These are phyloP conservation scores for Ivindomyrus marchei DNA, from an alignment of 2,113 vertebrate genomes.

Conservation along the genomic window DNA sequence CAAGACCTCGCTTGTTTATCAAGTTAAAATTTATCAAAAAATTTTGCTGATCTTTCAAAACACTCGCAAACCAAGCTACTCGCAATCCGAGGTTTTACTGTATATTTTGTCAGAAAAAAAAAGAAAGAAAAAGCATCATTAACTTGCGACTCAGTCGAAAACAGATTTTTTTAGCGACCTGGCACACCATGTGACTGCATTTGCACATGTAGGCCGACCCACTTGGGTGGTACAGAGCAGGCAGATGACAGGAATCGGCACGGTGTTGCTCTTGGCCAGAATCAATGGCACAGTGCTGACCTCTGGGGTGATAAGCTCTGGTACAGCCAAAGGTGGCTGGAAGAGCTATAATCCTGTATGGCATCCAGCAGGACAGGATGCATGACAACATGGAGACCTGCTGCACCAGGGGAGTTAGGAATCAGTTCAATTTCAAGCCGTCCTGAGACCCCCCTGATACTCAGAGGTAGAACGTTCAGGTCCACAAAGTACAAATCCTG, in stretches of 20 bases:
- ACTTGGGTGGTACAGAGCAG: constrained; percentile 73
- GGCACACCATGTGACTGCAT: too few species aligned
- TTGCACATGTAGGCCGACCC: constrained; percentile 26
- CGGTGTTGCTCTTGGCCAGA: constrained; percentile 72
- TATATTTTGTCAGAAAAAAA: too few species aligned
- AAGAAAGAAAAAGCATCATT: too few species aligned
- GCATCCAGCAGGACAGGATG: constrained; percentile 69
- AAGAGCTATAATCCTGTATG: constrained; percentile 63
- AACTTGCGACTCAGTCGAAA: too few species aligned
- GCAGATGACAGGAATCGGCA: constrained; percentile 65
- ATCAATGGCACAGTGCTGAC: constrained; percentile 61
- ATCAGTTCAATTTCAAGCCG: background rate
- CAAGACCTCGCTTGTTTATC: too few species aligned
- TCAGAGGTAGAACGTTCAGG: too few species aligned
- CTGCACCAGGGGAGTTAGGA: background rate
- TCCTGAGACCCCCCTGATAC: background rate
- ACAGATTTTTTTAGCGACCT: too few species aligned
- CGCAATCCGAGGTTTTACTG: too few species aligned
- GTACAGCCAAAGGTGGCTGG: constrained; percentile 60
- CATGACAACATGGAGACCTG: constrained; percentile 49
- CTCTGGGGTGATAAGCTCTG: constrained; percentile 50
- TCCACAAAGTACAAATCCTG: too few species aligned
- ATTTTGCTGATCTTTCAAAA: too few species aligned
- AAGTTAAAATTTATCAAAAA: too few species aligned
- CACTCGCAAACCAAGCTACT: too few species aligned